Evolutionary conservation across 2,797 vertebrate species (phyloP), one percentile per base, ranked within the genome.

Genomic region (Pseudomugil gertrudae): DNA sequence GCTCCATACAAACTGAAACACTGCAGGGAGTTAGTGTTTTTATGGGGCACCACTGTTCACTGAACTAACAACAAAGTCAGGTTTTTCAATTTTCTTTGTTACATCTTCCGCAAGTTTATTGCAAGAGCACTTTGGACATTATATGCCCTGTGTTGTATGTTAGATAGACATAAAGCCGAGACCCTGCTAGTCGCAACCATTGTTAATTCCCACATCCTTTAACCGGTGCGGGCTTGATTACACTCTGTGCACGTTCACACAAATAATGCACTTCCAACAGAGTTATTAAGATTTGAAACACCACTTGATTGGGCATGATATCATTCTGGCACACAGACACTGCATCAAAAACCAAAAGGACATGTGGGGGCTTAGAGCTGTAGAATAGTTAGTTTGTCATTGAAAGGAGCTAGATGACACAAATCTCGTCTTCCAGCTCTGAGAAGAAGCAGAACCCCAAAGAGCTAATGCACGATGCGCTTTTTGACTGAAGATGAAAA

Each of bases 221-320:
- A 84, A 66, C 85, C 62, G 58, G 64, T 72, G 81, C 84, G 57
- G 79, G 80, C 83, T 79, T 92, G 85, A 92, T 94, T 93, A 82
- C 84, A 93, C 90, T 93, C 93, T 69, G 85, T 30, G 80, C 92
- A 92, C 88, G 90, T 91, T 93, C 88, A 24, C 83, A 84, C 90
- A 92, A 92, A 93, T 92, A 93, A 92, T 89, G 90, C 89, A 92
- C 91, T 92, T 93, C 92, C 92, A 94, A 89, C 92, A 83, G 90
- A 83, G 87, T 93, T 93, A 93, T 93, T 93, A 93, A 90, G 91
- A 92, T 92, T 89, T 92, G 88, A 93, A 92, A 93, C 92, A 88
- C 87, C 89, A 90, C 92, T 92, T 92, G 92, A 94, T 93, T 93
- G 90, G 89, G 87, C 86, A 80, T 90, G 90, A 93, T 91, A 92